Evolutionary conservation across 2,113 vertebrate species (phyloP), one percentile per base, ranked within the genome.

Genomic region (Hymenochirus boettgeri): DNA sequence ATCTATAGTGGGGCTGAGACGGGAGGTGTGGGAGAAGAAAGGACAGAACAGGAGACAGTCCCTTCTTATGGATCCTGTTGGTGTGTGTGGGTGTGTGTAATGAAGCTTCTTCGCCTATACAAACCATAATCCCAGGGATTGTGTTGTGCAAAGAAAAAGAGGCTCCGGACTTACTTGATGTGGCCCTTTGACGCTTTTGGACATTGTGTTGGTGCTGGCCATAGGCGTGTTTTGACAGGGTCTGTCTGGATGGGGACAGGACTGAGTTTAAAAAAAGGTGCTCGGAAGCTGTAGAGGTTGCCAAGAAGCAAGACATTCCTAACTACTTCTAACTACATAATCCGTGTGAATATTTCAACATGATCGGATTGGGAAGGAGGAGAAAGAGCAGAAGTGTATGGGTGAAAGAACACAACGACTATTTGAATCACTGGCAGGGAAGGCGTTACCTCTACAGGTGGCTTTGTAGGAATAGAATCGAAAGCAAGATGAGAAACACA

Each of bases 111-210:
- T 88, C 87, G n/a, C n/a, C n/a, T n/a, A n/a, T n/a, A 77, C 82
- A 91, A 89, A 90, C 88, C 91, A 85, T 87, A 88, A 90, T 84
- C 90, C 88, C 84, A 88, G 94, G 92, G 91, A 90, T n/a, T 89
- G 90, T 92, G 91, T 83, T 88, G 87, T 79, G 85, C 90, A 53
- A 90, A 85, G 87, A n/a, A 80, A 89, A 89, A n/a, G n/a, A n/a
- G 72, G 85, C 88, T 88, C 80, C 79, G 81, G 88, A 87, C 91
- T 85, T 82, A 86, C 87, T 95, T 96, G 95, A 98, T 99, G n/a
- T 98, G 96, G 96, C 90, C 92, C 93, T 94, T 98, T 99, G 92
- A 96, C 96, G 96, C 96, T 91, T 96, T 93, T 90, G 91, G 93
- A 96, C 96, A n/a, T 99, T 94, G 96, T 92, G 90, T 91, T 80